Evolutionary conservation across 1,140 invertebrate species (phyloP).

Genomic region (Dreissena polymorpha): DNA sequence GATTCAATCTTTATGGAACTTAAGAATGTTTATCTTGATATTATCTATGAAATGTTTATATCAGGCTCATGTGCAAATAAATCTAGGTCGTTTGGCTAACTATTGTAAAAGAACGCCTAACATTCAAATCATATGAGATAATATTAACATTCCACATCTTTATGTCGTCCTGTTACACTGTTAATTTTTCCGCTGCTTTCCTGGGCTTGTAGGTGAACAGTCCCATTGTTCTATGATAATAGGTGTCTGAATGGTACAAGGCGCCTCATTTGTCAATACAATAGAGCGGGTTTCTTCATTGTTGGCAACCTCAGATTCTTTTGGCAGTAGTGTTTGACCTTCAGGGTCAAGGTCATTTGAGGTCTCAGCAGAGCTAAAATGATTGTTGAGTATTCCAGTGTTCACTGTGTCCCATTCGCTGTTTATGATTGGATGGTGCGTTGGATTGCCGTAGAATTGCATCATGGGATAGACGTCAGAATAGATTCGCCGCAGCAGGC

Average conservation of each 20-base stretch:
- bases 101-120: too few relatives aligned
- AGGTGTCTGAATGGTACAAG: conserved; percentile 11
- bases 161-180: too few relatives aligned
- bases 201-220: conserved; percentile 50
- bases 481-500: conserved; percentile 80
- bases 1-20: too few relatives aligned
- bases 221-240: conserved; percentile 51
- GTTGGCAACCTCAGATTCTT: conserved; percentile 2
- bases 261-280: conserved; percentile 1
- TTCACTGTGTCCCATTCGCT: conserved; percentile 28
- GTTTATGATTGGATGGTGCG: conserved; percentile 44
- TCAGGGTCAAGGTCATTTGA: conserved; percentile 23
- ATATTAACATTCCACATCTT: too few relatives aligned
- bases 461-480: conserved; percentile 81
- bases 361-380: conserved; percentile 10
- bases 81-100: too few relatives aligned
- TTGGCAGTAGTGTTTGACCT: not conserved
- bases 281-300: conserved; percentile 18
- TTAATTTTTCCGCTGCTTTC: conserved; percentile 24
- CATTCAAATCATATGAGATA: too few relatives aligned
- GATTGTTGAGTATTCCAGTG: conserved; percentile 39
- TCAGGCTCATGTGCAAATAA: too few relatives aligned
- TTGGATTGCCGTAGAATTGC: conserved; percentile 49
- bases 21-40: too few relatives aligned
- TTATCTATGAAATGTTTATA: too few relatives aligned